phyloP scores from a whole-genome alignment of 2,888 invertebrate species.

The Sminthurides aquaticus region DNA sequence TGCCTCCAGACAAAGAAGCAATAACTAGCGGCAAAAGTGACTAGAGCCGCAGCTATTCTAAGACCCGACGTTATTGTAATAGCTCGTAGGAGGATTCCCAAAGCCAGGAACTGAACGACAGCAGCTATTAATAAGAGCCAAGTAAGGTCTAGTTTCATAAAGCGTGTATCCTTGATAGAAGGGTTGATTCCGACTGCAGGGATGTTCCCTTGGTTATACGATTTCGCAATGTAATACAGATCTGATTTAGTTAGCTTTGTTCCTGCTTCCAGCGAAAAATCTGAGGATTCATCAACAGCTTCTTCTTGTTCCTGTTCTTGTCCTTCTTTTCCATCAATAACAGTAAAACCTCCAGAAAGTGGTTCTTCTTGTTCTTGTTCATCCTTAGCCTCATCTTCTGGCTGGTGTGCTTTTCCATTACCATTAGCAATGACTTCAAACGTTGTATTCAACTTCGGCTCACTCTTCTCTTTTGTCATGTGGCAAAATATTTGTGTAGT shows the following conservation, averaged over 20 bases:
- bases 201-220: slow-evolving; percentile 30
- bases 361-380: background rate
- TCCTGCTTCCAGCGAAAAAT: background rate
- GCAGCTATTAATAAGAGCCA: slow-evolving; percentile 20
- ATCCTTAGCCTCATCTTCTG: background rate
- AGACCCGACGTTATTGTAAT: slow-evolving; percentile 20
- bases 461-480: slow-evolving; percentile 26
- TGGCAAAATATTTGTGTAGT: slow-evolving; percentile 70
- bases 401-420: slow-evolving; percentile 1
- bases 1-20: slow-evolving; percentile 7
- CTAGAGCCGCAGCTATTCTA: slow-evolving; percentile 13
- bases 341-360: background rate
- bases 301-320: background rate
- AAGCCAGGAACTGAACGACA: slow-evolving; percentile 29
- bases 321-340: background rate
- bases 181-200: slow-evolving; percentile 29
- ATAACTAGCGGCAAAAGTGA: background rate
- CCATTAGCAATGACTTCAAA: slow-evolving; percentile 4
- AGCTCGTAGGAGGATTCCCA: slow-evolving; percentile 27
- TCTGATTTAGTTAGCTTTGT: slow-evolving; percentile 14
- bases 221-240: slow-evolving; percentile 21
- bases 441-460: slow-evolving; percentile 10
- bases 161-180: slow-evolving; percentile 3
- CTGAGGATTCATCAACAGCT: background rate
- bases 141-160: background rate